Evolutionary conservation across 2,888 invertebrate species (phyloP), one percentile per base, ranked within the genome.

Genomic region (Ichneumoninae sp.): DNA sequence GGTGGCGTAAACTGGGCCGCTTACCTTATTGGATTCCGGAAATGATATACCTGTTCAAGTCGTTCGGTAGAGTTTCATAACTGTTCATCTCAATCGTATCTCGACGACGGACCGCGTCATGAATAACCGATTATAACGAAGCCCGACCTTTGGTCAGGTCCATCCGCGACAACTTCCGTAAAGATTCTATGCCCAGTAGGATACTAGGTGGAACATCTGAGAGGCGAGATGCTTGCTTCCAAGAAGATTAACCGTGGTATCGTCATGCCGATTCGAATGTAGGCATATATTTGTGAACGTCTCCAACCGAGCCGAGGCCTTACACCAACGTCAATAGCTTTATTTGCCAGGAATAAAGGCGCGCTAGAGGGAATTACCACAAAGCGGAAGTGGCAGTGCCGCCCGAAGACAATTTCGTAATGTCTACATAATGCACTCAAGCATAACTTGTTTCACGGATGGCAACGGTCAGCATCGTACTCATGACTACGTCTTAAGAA

Each of bases 321-420:
- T 16, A 54, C 47, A 54, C 19, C 47, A 80, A 74, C 85, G 83
- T 86, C 81, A 82, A 82, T 82, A 79, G 77, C 80, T 33, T 78
- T 89, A 82, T 91, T 91, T 91, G 88, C 36, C 89, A 89, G 89
- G 91, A 91, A 91, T 89, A 91, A 90, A 89, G 86, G 68, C 72
- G 40, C 54, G 47, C 74, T 75, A 70, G 74, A 71, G 69, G 26
- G 69, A 75, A 75, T 75, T 77, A 60, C 70, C 54, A 83, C 66
- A 79, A 79, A 84, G 69, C 85, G 87, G 85, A 87, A 85, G 75
- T 85, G 72, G 82, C 72, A 74, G 69, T 22, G 40, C 36, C 52
- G 75, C 52, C 52, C 54, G 60, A 33, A 47, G 71, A 80, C 26
- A 76, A 77, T 84, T 84, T 74, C 62, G 68, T 74, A 80, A 83